A percentile compares a stretch with the other conserved stretches of the same genome.
These are phyloP conservation scores for Saturnia japonica DNA, from an alignment of 2,888 invertebrate genomes.

Conservation along the genomic window DNA sequence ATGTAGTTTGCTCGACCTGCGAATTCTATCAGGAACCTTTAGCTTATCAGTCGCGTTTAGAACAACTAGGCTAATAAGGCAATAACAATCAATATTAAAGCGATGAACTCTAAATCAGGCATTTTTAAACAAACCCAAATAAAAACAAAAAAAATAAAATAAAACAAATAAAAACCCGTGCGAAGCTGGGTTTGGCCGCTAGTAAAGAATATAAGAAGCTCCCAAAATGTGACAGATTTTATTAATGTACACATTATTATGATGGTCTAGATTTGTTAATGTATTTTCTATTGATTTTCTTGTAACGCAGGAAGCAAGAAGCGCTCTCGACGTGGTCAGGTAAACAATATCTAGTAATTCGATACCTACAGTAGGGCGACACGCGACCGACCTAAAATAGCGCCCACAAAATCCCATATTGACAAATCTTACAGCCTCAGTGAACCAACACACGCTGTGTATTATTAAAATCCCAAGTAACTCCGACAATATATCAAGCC, in stretches of 20 bases:
- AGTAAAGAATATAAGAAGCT: no score
- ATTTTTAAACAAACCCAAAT: no score
- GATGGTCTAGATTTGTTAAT: background rate
- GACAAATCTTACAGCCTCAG: slow-evolving; percentile 80
- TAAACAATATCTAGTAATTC: slow-evolving; percentile 70
- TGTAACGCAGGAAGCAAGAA: slow-evolving; percentile 45
- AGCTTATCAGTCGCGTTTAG: no score
- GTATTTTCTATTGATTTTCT: slow-evolving; percentile 4
- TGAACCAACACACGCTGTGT: slow-evolving; percentile 77
- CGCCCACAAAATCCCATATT: slow-evolving; percentile 74
- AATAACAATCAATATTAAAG: no score
- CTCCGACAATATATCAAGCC: slow-evolving; percentile 77
- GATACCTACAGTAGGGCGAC: slow-evolving; percentile 55
- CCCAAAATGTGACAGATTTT: background rate
- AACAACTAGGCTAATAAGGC: no score
- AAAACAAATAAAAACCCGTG: no score
- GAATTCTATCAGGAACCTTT: no score
- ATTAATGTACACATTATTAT: background rate
- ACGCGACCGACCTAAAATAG: slow-evolving; percentile 76
- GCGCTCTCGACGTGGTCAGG: slow-evolving; percentile 45
- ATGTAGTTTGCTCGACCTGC: no score
- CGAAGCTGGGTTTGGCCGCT: no score
- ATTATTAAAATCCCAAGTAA: slow-evolving; percentile 81
- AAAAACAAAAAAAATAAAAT: no score
- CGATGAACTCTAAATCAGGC: no score